Evolutionary conservation across 2,888 invertebrate genomes (phyloP).

Genomic region (Melanophora roralis): DNA sequence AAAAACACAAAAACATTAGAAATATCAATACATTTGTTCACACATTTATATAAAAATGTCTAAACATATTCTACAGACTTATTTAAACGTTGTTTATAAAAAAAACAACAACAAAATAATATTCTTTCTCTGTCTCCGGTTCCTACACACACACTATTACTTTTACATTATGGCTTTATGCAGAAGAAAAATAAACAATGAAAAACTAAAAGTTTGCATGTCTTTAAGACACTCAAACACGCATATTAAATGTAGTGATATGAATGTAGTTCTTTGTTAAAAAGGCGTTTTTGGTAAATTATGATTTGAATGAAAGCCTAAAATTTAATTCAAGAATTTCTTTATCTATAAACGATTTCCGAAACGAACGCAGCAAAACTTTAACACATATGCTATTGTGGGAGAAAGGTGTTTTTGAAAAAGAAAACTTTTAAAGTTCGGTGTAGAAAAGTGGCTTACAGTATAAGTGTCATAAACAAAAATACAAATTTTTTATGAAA

Average conservation of each 20-base stretch:
- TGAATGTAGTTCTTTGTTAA: neutral
- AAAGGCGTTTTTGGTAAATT: too few species aligned
- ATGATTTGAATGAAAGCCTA: neutral
- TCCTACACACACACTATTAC: neutral
- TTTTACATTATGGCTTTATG: too few species aligned
- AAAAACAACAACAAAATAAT: constrained; percentile 21
- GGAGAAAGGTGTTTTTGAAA: too few species aligned
- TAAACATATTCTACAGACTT: constrained; percentile 9
- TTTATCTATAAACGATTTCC: too few species aligned
- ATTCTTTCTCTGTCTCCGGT: neutral
- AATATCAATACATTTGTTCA: neutral
- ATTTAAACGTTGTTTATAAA: constrained; percentile 2
- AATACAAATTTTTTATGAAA: too few species aligned
- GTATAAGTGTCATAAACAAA: too few species aligned
- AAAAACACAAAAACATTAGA: neutral
- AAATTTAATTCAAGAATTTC: neutral
- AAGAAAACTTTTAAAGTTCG: too few species aligned
- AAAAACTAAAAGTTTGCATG: constrained; percentile 39
- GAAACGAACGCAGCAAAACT: too few species aligned
- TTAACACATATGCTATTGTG: too few species aligned
- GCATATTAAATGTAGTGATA: constrained; percentile 22
- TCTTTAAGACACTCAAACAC: constrained; percentile 43
- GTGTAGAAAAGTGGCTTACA: too few species aligned
- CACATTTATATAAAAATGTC: neutral
- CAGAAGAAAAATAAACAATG: neutral